Evolutionary conservation across 2,113 vertebrate species (phyloP).

Genomic region (Hippocampus abdominalis): DNA sequence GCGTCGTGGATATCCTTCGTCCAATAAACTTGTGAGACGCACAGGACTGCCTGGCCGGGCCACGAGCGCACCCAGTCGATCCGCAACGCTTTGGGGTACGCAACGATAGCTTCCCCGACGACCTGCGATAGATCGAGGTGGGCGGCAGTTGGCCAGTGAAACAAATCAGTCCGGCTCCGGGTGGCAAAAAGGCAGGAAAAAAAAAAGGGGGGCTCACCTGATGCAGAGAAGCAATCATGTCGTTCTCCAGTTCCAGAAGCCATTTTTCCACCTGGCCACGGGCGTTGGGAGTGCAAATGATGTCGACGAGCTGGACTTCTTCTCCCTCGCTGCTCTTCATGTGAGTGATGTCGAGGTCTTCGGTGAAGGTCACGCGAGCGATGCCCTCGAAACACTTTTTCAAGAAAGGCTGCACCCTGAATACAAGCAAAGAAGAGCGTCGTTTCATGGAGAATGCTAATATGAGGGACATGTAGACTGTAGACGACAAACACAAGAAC

Average conservation of each 20-base stretch:
- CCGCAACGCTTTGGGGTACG: constrained; percentile 72
- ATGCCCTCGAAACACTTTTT: constrained; percentile 95
- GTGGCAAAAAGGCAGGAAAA: not conserved
- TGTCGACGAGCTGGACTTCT: constrained; percentile 75
- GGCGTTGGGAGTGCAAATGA: constrained; percentile 83
- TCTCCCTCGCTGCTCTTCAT: constrained; percentile 88
- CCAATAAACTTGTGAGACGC: constrained; percentile 88
- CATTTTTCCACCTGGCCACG: constrained; percentile 89
- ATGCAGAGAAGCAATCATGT: constrained; percentile 81
- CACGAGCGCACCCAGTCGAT: constrained; percentile 83
- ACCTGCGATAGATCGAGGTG: constrained; percentile 65
- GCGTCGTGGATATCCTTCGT: constrained; percentile 79
- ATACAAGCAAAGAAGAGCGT: constrained; percentile 4
- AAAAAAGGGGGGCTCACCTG: constrained; percentile 76
- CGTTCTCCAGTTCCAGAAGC: constrained; percentile 80
- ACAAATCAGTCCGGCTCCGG: not conserved
- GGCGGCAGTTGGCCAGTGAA: not conserved
- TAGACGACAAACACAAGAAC: not conserved
- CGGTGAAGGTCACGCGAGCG: constrained; percentile 81
- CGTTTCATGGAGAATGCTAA: not conserved
- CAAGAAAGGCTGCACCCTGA: constrained; percentile 84
- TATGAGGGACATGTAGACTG: too few species aligned
- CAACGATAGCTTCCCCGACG: constrained; percentile 74
- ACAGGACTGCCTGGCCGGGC: constrained; percentile 88
- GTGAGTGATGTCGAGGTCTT: constrained; percentile 83